Conservation (phyloP, 2,888 invertebrate genomes). For the Polydrusus tereticollis region DNA sequence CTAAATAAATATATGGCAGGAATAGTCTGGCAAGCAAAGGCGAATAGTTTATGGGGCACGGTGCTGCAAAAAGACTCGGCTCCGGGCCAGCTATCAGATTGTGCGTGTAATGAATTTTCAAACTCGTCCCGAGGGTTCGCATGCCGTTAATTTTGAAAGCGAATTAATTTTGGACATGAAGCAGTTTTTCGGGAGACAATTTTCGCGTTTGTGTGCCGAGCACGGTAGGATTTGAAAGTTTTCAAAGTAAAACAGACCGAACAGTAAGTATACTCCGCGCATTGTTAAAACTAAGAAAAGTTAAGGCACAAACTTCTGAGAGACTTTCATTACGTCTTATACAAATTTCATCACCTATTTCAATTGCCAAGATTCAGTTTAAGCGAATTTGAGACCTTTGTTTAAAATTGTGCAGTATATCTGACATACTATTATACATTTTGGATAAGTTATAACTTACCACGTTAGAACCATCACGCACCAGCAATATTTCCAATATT, state of each 20-base stretch:
- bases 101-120: slow-evolving; percentile 47
- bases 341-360: no score
- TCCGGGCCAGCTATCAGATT: slow-evolving; percentile 45
- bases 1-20: slow-evolving; percentile 11
- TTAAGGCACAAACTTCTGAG: no score
- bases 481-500: no score
- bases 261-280: background rate
- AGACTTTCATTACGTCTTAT: no score
- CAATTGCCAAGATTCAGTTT: no score
- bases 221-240: slow-evolving; percentile 5
- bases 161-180: slow-evolving; percentile 32
- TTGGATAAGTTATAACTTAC: no score
- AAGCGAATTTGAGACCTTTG: no score
- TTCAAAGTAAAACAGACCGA: background rate
- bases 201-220: slow-evolving; percentile 24
- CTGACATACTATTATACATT: no score
- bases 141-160: slow-evolving; percentile 23
- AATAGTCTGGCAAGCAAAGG: slow-evolving; percentile 55
- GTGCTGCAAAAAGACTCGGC: slow-evolving; percentile 40
- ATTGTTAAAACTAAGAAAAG: no score
- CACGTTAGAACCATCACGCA: no score
- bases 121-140: slow-evolving; percentile 26
- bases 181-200: slow-evolving; percentile 20
- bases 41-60: slow-evolving; percentile 55
- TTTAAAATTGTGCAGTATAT: no score